These are phyloP conservation scores for Heptranchias perlo DNA, from an alignment of 2,113 vertebrate species.

Conservation along the genomic window DNA sequence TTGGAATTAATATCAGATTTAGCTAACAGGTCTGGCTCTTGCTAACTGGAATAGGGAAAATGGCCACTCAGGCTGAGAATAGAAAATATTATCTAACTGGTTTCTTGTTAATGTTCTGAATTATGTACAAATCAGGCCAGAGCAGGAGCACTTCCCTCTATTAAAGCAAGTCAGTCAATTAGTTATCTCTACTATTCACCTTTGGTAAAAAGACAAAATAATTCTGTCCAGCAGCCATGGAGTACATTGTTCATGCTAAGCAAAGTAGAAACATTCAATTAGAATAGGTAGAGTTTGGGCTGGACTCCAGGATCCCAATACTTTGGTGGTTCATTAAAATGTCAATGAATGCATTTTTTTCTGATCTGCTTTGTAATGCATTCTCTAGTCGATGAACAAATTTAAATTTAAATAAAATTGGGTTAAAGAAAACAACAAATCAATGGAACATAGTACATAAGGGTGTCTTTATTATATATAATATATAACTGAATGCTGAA, in stretches of 20 bases:
- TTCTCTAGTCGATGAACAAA: background rate
- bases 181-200: background rate
- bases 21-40: background rate
- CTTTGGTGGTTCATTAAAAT: background rate
- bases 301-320: background rate
- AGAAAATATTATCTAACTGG: background rate
- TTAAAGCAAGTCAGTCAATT: background rate
- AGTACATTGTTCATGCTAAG: background rate
- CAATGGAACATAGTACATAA: background rate
- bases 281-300: background rate
- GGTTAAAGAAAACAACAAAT: background rate
- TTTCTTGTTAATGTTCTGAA: background rate
- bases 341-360: background rate
- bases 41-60: background rate
- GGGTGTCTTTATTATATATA: background rate
- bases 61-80: background rate
- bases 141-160: background rate
- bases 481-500: background rate
- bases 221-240: background rate
- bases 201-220: background rate
- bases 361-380: background rate
- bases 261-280: background rate
- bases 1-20: background rate
- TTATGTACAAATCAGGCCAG: background rate
- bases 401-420: constrained; percentile 19